These are phyloP conservation scores for Cladopsammia gracilis DNA, from an alignment of 64 coral and sea anemone species.

Conservation along the genomic window DNA sequence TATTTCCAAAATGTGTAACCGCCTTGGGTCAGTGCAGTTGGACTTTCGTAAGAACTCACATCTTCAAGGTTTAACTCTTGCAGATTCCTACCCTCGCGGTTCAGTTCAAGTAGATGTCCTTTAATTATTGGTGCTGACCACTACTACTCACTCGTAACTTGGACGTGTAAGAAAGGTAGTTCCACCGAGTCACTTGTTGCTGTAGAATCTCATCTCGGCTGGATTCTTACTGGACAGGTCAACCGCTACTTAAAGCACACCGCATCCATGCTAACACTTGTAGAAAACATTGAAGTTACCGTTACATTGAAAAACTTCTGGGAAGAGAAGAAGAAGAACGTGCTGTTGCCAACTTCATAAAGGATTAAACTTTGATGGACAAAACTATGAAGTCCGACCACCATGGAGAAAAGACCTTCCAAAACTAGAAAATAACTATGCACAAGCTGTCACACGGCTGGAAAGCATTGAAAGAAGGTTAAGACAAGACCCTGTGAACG, in stretches of 20 bases:
- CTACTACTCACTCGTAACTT: slow-evolving; percentile 33
- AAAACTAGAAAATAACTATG: slow-evolving; percentile 42
- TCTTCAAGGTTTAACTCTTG: slow-evolving; percentile 4
- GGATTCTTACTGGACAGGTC: not conserved
- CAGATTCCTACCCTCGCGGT: not conserved
- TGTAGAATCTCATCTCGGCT: no score
- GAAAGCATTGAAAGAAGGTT: slow-evolving; percentile 54
- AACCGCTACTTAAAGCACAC: not conserved
- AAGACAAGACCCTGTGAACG: slow-evolving; percentile 15
- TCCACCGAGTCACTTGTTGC: no score
- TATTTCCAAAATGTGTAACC: not conserved
- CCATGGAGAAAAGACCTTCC: slow-evolving; percentile 32
- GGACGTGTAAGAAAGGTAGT: not conserved
- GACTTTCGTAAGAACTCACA: not conserved
- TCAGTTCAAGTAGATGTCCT: slow-evolving; percentile 23
- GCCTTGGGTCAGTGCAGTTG: not conserved
- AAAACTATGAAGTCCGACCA: slow-evolving; percentile 38
- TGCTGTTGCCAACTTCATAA: slow-evolving; percentile 5
- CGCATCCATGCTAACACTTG: slow-evolving; percentile 11
- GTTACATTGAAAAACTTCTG: not conserved
- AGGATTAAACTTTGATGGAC: slow-evolving; percentile 34
- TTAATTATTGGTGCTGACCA: not conserved
- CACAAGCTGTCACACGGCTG: slow-evolving; percentile 25
- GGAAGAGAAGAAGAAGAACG: not conserved
- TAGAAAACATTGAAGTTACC: slow-evolving; percentile 4